Percentiles rank a stretch among this genome's conserved stretches.
These are phyloP conservation scores for Schlechtendalia chinensis DNA, from an alignment of 1,140 invertebrate genomes.

Conservation along the genomic window DNA sequence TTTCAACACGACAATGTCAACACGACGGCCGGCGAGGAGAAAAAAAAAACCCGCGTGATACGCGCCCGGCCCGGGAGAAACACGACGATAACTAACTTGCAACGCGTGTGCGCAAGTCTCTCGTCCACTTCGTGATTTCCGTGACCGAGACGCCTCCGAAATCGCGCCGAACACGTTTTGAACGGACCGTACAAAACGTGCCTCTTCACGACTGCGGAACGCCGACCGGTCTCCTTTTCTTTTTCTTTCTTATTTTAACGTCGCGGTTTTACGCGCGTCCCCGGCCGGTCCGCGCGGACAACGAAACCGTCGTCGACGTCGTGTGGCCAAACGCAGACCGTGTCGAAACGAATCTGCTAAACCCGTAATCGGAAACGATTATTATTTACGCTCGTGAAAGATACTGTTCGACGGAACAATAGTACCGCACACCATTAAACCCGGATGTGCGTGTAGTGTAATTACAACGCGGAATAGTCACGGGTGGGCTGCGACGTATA, in stretches of 20 bases:
- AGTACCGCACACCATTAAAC: conserved; percentile 15
- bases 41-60: neutral
- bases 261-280: too few relatives aligned
- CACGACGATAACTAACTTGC: too few relatives aligned
- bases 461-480: conserved; percentile 12
- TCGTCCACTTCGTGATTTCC: neutral
- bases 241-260: too few relatives aligned
- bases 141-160: too few relatives aligned
- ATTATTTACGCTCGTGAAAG: conserved; percentile 1
- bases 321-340: too few relatives aligned
- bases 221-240: too few relatives aligned
- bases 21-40: neutral
- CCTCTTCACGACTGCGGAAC: too few relatives aligned
- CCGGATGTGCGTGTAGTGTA: conserved; percentile 26
- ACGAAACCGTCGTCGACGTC: too few relatives aligned
- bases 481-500: neutral
- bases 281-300: neutral
- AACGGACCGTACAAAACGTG: too few relatives aligned
- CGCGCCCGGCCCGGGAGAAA: neutral
- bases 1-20: conserved; percentile 17
- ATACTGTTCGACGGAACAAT: conserved; percentile 11
- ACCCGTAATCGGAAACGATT: conserved; percentile 26
- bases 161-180: too few relatives aligned
- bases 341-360: too few relatives aligned
- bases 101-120: too few relatives aligned